Conservation (phyloP, 1,140 invertebrate species). For the Drosophila ohnishii region DNA sequence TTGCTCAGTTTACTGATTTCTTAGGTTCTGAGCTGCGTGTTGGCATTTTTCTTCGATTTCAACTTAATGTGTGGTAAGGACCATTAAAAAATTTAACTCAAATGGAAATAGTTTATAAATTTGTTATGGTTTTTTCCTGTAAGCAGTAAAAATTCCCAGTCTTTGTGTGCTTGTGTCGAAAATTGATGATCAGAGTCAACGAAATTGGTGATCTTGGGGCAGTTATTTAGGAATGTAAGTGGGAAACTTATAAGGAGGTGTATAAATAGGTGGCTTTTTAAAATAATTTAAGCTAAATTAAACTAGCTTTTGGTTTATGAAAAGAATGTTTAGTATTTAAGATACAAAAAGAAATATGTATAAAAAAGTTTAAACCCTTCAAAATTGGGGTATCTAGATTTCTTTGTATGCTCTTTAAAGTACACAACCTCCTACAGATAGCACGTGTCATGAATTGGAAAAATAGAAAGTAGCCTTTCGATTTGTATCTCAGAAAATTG, state of each 20-base stretch:
- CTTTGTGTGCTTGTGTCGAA: slow-evolving; percentile 14
- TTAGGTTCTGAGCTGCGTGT: slow-evolving; percentile 56
- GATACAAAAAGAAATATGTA: too few species aligned
- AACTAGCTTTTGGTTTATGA: too few species aligned
- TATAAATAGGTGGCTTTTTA: not conserved
- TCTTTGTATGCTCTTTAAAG: not conserved
- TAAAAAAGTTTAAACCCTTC: too few species aligned
- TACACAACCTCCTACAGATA: not conserved
- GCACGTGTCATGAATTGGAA: slow-evolving; percentile 21
- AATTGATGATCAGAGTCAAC: slow-evolving; percentile 29
- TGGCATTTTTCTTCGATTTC: slow-evolving; percentile 59
- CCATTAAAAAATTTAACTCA: slow-evolving; percentile 44
- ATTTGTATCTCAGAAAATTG: slow-evolving; percentile 18
- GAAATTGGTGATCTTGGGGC: slow-evolving; percentile 12
- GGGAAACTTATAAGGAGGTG: not conserved
- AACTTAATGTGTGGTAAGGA: slow-evolving; percentile 49
- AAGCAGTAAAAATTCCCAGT: slow-evolving; percentile 9
- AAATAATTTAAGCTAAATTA: not conserved
- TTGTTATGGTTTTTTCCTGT: slow-evolving; percentile 53
- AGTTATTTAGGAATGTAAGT: not conserved
- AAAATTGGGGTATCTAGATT: not conserved
- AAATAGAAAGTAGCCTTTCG: slow-evolving; percentile 13
- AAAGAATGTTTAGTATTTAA: too few species aligned
- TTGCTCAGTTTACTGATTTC: slow-evolving; percentile 69
- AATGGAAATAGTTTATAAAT: slow-evolving; percentile 58